Evolutionary conservation across 2,113 vertebrate genomes (phyloP).

Genomic region (Sebastes fasciatus): DNA sequence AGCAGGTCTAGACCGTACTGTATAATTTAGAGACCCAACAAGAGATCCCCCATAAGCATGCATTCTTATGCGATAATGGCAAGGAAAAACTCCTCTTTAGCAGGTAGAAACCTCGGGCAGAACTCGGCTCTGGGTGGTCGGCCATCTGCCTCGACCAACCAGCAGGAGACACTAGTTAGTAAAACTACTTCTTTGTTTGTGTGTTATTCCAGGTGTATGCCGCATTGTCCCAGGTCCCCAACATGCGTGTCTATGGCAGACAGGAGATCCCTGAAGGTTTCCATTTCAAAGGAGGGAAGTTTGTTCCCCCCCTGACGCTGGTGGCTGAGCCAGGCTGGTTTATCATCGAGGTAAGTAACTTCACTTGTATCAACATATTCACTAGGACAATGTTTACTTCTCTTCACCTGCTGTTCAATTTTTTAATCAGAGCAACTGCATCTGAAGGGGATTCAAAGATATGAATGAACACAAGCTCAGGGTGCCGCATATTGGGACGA

Average conservation of each 20-base stretch:
- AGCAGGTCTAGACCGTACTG: no score
- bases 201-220: constrained; percentile 84
- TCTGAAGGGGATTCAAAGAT: background rate
- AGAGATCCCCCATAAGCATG: no score
- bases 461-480: background rate
- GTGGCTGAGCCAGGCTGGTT: constrained; percentile 95
- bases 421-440: background rate
- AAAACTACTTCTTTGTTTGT: background rate
- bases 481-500: background rate
- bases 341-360: constrained; percentile 92
- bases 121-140: no score
- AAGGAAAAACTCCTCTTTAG: no score
- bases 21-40: no score
- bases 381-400: background rate
- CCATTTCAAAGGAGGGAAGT: constrained; percentile 91
- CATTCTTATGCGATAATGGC: no score
- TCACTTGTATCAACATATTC: background rate
- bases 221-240: constrained; percentile 82
- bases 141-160: background rate
- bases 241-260: constrained; percentile 88
- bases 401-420: background rate
- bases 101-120: no score
- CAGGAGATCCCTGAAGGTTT: constrained; percentile 90
- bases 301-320: constrained; percentile 92
- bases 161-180: background rate